A percentile compares a stretch with the other conserved stretches of the same genome.
phyloP scores from a whole-genome alignment of 2,888 invertebrate species.

The Drosophila percnosoma region DNA sequence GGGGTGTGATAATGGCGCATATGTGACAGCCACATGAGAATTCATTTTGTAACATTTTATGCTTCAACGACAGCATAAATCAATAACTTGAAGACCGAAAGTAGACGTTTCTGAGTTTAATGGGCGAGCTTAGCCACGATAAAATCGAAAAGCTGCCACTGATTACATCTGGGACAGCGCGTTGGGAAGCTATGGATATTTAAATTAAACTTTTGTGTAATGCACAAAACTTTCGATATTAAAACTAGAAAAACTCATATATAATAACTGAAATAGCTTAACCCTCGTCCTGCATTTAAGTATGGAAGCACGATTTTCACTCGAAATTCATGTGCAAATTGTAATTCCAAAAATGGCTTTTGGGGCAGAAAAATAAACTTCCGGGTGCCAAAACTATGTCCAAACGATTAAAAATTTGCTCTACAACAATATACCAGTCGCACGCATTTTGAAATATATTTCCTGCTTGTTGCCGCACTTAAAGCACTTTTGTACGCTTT shows the following conservation, averaged over 20 bases:
- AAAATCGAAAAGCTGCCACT: slow-evolving; percentile 14
- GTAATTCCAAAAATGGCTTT: not conserved
- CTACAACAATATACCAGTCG: rapidly evolving
- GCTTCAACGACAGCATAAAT: slow-evolving; percentile 65
- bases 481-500: not conserved
- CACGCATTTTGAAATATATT: not conserved
- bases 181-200: not conserved
- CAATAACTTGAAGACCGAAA: slow-evolving; percentile 58
- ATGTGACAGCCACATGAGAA: slow-evolving; percentile 70
- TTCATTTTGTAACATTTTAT: slow-evolving; percentile 60
- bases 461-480: not conserved
- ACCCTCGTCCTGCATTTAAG: not conserved
- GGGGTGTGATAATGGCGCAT: slow-evolving; percentile 72
- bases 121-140: slow-evolving; percentile 1
- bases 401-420: not conserved
- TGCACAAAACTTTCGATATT: not conserved
- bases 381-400: not conserved
- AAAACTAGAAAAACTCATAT: not conserved
- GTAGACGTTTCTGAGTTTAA: not conserved
- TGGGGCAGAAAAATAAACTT: not conserved
- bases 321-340: not conserved
- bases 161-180: slow-evolving; percentile 13
- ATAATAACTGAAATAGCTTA: not conserved
- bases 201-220: not conserved
- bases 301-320: not conserved